phyloP scores from a whole-genome alignment of 2,888 invertebrate species.

The Diaprepes abbreviatus region DNA sequence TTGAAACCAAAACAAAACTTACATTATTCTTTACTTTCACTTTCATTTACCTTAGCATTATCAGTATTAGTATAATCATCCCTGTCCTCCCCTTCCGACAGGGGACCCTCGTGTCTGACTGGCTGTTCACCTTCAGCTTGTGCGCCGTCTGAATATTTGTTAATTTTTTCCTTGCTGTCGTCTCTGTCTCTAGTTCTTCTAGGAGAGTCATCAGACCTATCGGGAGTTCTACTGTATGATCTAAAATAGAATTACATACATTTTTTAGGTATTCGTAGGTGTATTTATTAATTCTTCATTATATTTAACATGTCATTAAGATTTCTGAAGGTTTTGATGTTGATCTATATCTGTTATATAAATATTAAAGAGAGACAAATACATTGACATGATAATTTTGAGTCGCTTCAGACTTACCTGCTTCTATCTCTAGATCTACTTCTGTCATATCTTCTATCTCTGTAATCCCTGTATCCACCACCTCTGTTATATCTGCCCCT shows the following conservation, averaged over 20 bases:
- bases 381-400: too few relatives aligned
- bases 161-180: constrained; percentile 70
- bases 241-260: constrained; percentile 29
- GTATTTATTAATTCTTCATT: too few relatives aligned
- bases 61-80: constrained; percentile 66
- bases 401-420: constrained; percentile 57
- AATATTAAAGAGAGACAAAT: too few relatives aligned
- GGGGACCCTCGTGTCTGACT: constrained; percentile 71
- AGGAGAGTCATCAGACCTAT: constrained; percentile 61
- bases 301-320: too few relatives aligned
- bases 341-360: too few relatives aligned
- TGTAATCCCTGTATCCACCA: constrained; percentile 75
- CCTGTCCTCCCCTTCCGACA: constrained; percentile 73
- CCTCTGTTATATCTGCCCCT: constrained; percentile 62
- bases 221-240: constrained; percentile 70
- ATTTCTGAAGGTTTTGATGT: too few relatives aligned
- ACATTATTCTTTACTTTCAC: constrained; percentile 42
- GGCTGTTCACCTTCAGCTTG: constrained; percentile 40
- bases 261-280: too few relatives aligned
- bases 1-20: constrained; percentile 22
- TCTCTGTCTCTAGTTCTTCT: constrained; percentile 63
- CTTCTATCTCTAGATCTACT: constrained; percentile 71
- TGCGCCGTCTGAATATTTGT: constrained; percentile 68
- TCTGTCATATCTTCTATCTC: constrained; percentile 75
- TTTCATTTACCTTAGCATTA: constrained; percentile 19